Base-by-base conservation (phyloP, 2,797 vertebrate genomes). In the Hylomyscus alleni region DNA sequence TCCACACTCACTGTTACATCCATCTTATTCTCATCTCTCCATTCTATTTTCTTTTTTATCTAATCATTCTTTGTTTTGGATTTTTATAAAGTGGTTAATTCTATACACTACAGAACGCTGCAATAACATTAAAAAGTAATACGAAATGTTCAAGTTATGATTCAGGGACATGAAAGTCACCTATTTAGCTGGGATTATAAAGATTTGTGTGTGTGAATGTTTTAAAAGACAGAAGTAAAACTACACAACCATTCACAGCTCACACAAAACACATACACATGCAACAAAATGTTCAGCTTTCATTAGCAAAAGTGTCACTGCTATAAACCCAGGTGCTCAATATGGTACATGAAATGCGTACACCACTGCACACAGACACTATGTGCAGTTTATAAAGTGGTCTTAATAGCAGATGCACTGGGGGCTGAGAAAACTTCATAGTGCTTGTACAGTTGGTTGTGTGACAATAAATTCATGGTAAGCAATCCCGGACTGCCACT, bases 141-240 rank as follows among this genome's bases (percentile, higher is more conserved):
- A 85, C 77, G 93, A 67, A 67, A 60, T 62, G 62, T 52, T 78
- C 50, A 96, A 29, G 10, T 3, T 37, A 20, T 62, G 77, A 75
- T 34, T 31, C 37, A 80, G 34, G 22, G 56, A 93, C 58, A 83
- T 19, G 3, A 95, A 95, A 19, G 93, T 1, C 14, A 58, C 56
- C 56, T 62, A 3, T 50, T 77, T 81, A 52, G 31, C n/a, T 93
- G 44, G 44, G 9, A 94, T 65, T 76, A 1, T 34, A 90, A 76
- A 90, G n/a, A 93, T 44, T 65, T 62, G 75, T 26, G 58, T 24
- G 15, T 26, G 8, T 69, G 17, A 92, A 91, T 40, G 24, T 37
- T 90, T 89, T 47, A 19, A 85, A 94, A 84, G 31, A 76, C 62
- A 72, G 2, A 83, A 85, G 56, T 20, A 95, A 82, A 96, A 40